Evolutionary conservation across 2,113 vertebrate species (phyloP).

Genomic region (Trogon melanurus): DNA sequence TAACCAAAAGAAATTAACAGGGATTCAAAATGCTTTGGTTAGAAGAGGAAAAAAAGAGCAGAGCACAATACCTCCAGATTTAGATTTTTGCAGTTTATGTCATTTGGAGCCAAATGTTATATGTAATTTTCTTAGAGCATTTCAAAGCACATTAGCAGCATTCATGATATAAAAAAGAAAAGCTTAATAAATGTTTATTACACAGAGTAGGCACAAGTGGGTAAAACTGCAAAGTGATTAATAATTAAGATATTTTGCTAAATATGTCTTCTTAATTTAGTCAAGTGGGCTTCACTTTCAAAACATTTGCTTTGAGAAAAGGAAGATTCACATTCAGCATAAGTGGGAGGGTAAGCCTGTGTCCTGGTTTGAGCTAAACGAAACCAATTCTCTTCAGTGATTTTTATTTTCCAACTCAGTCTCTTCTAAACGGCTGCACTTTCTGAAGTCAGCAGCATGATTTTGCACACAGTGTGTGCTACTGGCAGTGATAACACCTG

Average conservation of each 20-base stretch:
- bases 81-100: background rate
- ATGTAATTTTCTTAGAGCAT: background rate
- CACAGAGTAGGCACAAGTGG: slow-evolving; percentile 42
- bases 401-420: too few species aligned
- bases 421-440: too few species aligned
- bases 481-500: too few species aligned
- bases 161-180: slow-evolving; percentile 44
- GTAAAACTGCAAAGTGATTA: slow-evolving; percentile 33
- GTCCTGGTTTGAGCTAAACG: too few species aligned
- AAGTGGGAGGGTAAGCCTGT: background rate
- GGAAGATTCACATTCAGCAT: background rate
- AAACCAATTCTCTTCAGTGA: too few species aligned
- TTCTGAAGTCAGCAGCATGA: too few species aligned
- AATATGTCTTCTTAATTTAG: slow-evolving; percentile 36
- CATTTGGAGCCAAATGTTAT: background rate
- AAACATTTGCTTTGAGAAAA: slow-evolving; percentile 36
- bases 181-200: slow-evolving; percentile 50
- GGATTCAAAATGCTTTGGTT: background rate
- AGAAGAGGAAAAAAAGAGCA: background rate
- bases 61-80: background rate
- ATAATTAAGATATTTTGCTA: slow-evolving; percentile 28
- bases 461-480: too few species aligned
- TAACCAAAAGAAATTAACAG: background rate
- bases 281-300: slow-evolving; percentile 38
- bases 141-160: slow-evolving; percentile 10